phyloP scores from a whole-genome alignment of 23 tunicate species.

The Trididemnum nubilum region DNA sequence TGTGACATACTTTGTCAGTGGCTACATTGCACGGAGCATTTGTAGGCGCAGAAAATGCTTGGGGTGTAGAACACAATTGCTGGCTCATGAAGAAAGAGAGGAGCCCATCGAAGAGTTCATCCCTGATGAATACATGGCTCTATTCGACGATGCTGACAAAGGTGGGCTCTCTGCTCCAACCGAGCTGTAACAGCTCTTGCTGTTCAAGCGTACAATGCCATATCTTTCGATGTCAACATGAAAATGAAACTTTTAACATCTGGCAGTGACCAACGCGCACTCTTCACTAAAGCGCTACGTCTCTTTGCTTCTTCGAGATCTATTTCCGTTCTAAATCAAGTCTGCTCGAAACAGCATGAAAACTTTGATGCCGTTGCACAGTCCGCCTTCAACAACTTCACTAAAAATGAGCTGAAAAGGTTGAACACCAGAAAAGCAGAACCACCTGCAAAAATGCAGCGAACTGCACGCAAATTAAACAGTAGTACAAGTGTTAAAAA shows the following conservation, averaged over 20 bases:
- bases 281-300: neutral
- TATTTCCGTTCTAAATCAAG: neutral
- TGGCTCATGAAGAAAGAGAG: neutral
- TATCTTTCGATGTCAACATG: neutral
- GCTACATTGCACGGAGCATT: conserved; percentile 1
- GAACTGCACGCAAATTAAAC: neutral
- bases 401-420: conserved; percentile 29
- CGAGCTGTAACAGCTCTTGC: conserved; percentile 25
- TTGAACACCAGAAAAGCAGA: neutral
- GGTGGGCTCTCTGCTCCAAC: conserved; percentile 27
- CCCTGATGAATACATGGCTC: conserved; percentile 4
- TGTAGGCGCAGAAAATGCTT: conserved; percentile 8
- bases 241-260: neutral
- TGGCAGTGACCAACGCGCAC: neutral
- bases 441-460: conserved; percentile 10
- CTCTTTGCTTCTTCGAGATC: neutral
- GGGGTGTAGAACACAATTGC: neutral
- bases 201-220: conserved; percentile 3
- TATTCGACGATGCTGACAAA: conserved; percentile 14
- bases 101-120: neutral
- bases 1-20: neutral
- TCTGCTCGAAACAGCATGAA: neutral
- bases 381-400: conserved; percentile 9
- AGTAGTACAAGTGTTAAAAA: conserved; percentile 2
- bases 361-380: neutral